Conservation (phyloP, 2,797 vertebrate species). For the Okamejei kenojei region DNA sequence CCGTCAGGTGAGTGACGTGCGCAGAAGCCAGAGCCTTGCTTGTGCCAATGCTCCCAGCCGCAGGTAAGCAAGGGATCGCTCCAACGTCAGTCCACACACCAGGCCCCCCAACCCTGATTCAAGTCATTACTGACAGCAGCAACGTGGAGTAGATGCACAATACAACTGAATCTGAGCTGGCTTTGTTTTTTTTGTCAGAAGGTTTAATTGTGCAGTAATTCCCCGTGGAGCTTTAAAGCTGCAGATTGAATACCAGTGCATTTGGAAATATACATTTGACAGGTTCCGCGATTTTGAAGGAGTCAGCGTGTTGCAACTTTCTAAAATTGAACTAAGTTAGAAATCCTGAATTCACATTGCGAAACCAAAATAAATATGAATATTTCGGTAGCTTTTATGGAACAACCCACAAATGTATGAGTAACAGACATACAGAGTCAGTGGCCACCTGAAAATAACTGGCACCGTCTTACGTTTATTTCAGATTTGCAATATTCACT, state of each 20-base stretch:
- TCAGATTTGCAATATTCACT: background rate
- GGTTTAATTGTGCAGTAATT: background rate
- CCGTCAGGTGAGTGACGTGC: slow-evolving; percentile 33
- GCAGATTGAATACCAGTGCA: background rate
- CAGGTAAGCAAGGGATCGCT: background rate
- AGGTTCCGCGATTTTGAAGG: background rate
- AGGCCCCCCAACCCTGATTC: background rate
- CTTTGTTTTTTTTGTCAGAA: background rate
- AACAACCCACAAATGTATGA: background rate
- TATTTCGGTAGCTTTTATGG: background rate
- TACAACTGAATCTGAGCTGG: background rate
- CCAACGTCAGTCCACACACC: background rate
- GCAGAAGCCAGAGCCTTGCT: background rate
- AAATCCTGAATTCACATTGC: background rate
- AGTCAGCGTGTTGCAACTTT: background rate
- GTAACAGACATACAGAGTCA: background rate
- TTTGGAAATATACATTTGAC: background rate
- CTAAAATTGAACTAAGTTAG: background rate
- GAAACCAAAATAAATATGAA: background rate
- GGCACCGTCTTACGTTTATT: background rate
- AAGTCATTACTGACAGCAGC: background rate
- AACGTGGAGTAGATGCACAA: background rate
- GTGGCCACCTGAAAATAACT: background rate
- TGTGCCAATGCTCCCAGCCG: background rate
- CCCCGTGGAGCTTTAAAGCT: background rate